A percentile compares a stretch with the other conserved stretches of the same genome.
phyloP scores from a whole-genome alignment of 1,140 invertebrate species.

The Magallana ariakensis region DNA sequence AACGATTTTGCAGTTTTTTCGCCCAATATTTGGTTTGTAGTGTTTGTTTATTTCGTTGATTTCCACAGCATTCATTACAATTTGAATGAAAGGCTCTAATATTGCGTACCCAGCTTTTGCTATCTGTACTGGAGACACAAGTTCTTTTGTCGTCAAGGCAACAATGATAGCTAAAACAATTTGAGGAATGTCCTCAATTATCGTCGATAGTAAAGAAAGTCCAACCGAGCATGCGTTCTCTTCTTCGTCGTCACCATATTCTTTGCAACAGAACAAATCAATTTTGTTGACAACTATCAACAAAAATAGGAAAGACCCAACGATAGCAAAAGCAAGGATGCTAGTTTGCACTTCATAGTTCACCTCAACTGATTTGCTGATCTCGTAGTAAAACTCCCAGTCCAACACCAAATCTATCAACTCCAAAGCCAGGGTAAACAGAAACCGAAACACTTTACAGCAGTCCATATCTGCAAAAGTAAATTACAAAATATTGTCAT shows the following conservation, averaged over 20 bases:
- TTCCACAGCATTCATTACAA: no score
- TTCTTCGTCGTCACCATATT: neutral
- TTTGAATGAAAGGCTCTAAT: no score
- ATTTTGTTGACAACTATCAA: neutral
- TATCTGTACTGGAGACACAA: no score
- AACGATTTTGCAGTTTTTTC: no score
- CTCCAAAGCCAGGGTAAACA: neutral
- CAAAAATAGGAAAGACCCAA: neutral
- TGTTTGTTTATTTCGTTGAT: no score
- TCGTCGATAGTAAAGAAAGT: no score
- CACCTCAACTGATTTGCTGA: neutral
- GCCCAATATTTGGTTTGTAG: no score
- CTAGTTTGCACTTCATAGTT: neutral
- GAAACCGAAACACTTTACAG: neutral
- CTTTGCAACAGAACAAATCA: neutral
- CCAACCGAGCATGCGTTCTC: neutral
- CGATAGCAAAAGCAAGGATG: neutral
- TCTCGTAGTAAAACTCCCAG: constrained; percentile 14
- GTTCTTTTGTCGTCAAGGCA: no score
- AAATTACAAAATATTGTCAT: no score
- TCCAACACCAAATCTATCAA: neutral
- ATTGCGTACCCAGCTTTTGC: no score
- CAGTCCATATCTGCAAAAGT: neutral
- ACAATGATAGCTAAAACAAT: no score
- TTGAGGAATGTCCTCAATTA: no score